Base-by-base conservation (phyloP, 30 jellyfish, hydroid and myxozoan species). In the Turritopsis rubra region DNA sequence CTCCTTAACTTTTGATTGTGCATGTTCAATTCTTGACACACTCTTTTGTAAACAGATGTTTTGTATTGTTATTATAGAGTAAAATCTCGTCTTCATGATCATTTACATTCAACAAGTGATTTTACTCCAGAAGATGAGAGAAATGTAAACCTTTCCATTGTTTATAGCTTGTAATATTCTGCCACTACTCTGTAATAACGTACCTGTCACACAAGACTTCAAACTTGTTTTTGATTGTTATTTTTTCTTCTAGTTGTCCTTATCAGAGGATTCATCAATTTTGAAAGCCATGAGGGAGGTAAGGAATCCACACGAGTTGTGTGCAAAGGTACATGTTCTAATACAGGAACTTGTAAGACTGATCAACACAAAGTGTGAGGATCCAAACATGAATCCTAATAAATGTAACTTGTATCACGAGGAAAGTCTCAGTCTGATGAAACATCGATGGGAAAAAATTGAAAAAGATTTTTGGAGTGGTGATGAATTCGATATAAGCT, bases 371-470 rank as follows among this genome's bases (percentile, higher is more conserved):
- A 82, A 88, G 71, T 60, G 89, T 29, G 93, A 75, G 27, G 86
- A 88, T 18, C 88, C 95, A 4, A 86, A 71, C 17, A 75, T 82
- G 8, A 90, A 88, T 75, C 89, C 98, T 52, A 88, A 92, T 60
- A 90, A 41, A 24, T 17, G 72, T 82, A 65, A 29, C 9, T 87
- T 91, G 28, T 91, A 91, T 53, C 97, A 91, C 74, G 97, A 91
- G 17, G 97, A 91, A 81, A 87, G 91, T 52, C 66, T 94, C 17
- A 83, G 84, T 30, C 75, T 94, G 65, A 94, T 94, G 99, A 88
- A 84, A 66, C 95, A 89, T 68, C 93, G 99, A 0, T 94, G 99
- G 99, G 95, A 89, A 30, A 94, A 94, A 53, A 83, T 94, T 21
- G 97, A 85, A 75, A 91, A 91, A 88, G 97, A 87, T 53, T 23